Evolutionary conservation across 2,888 invertebrate genomes (phyloP), one percentile per base, ranked within the genome.

Genomic region (Alloscopus bannaensis): DNA sequence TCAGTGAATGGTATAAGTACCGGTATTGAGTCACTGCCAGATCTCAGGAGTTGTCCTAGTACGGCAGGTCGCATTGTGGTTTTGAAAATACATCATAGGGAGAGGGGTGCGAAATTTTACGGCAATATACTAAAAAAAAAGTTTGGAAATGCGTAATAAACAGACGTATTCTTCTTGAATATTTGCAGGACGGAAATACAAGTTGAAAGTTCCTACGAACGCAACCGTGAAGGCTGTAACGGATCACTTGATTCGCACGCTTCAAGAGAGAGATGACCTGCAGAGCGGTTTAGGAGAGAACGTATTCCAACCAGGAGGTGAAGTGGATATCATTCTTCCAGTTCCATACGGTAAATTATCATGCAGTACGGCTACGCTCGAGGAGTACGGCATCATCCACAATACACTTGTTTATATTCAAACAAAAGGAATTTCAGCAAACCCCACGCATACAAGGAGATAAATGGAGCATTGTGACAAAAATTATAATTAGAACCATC

Each of bases 301-400:
- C 11, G 6, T 47, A 42, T 8, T 18, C 20, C 26, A 0, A 6
- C 18, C 59, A 18, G 64, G 16, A 36, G 26, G 28, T 18, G 13
- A 13, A 8, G 11, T 55, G 18, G 71, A 80, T 29, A 18, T 83
- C 0, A 65, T 83, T n/a, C 60, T 72, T 13, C 80, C 81, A 0
- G 69, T 77, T 40, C 83, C 83, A 0, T 62, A 72, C 45, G 83
- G 83, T 26, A 69, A 66, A 28, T 47, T 83, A n/a, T 69, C 81
- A 1, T 73, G 71, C 16, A 20, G n/a, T 28, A 18, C 62, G 18
- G 50, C 72, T 6, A 79, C 83, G 0, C 50, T 83, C n/a, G 70
- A 81, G 24, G 80, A 80, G 0, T 83, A 83, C 52, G 83, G 81
- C 1, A 47, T 83, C 18, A 77, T 31, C 3, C 72, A 79, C 57